Conservation (phyloP, 1,140 invertebrate genomes). For the Drosophila tristis region DNA sequence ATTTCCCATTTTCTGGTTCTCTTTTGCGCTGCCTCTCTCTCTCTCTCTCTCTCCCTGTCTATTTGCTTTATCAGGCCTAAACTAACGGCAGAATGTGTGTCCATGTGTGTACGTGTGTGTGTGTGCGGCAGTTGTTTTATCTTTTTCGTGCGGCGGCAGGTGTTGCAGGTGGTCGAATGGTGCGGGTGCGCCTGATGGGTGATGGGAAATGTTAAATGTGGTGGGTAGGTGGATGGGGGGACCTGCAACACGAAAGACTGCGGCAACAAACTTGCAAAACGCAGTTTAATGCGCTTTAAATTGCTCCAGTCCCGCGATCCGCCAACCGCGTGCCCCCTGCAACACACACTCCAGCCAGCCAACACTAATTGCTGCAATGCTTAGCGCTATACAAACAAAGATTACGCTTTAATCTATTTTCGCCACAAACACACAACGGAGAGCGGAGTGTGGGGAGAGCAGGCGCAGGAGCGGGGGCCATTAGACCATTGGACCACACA, state of each 20-base stretch:
- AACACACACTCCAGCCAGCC: too few species aligned
- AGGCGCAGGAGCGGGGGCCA: neutral
- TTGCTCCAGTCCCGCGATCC: slow-evolving; percentile 44
- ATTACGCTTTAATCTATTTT: slow-evolving; percentile 83
- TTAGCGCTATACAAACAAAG: slow-evolving; percentile 78
- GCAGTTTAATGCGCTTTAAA: slow-evolving; percentile 80
- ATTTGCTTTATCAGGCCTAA: slow-evolving; percentile 64
- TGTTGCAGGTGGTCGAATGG: slow-evolving; percentile 25
- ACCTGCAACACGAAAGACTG: slow-evolving; percentile 56
- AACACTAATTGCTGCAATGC: slow-evolving; percentile 62
- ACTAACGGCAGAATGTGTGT: slow-evolving; percentile 48
- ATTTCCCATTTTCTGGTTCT: slow-evolving; percentile 66
- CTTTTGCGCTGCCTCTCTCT: neutral
- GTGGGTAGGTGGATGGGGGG: neutral
- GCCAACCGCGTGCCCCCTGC: neutral
- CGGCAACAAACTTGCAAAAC: slow-evolving; percentile 74
- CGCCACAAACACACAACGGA: slow-evolving; percentile 27
- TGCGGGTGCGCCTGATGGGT: slow-evolving; percentile 2
- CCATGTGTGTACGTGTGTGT: neutral
- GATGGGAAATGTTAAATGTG: neutral
- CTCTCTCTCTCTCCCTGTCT: slow-evolving; percentile 41
- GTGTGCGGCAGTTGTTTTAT: slow-evolving; percentile 15
- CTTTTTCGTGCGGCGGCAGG: slow-evolving; percentile 50
- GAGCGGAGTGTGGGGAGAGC: slow-evolving; percentile 14
- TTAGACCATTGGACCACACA: slow-evolving; percentile 64